phyloP scores from a whole-genome alignment of 2,797 vertebrate species.

The Ceryle rudis region DNA sequence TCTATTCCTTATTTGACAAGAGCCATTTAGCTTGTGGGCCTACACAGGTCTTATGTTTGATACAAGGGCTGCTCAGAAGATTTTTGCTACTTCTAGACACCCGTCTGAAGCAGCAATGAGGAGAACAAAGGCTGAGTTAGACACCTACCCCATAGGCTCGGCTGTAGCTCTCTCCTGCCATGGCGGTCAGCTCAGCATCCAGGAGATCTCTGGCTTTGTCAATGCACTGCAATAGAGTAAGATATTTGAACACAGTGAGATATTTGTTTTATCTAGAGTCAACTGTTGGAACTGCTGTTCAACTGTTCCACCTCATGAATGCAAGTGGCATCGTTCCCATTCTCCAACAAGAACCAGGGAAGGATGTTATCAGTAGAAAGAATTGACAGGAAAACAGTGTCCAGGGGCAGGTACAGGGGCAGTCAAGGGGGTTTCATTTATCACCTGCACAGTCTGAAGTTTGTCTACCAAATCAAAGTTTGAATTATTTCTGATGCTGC shows the following conservation, averaged over 20 bases:
- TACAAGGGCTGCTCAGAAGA: background rate
- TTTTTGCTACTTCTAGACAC: background rate
- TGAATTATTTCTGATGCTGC: background rate
- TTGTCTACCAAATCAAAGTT: background rate
- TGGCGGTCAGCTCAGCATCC: conserved; percentile 96
- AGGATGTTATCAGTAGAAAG: background rate
- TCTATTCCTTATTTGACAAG: background rate
- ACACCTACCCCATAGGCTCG: conserved; percentile 94
- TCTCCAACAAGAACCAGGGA: background rate
- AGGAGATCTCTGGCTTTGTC: conserved; percentile 98
- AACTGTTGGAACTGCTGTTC: background rate
- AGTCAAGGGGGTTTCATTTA: background rate
- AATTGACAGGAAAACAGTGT: background rate
- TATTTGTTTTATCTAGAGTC: background rate
- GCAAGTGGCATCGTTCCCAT: background rate
- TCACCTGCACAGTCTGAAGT: background rate
- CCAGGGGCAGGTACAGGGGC: background rate
- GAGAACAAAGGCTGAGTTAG: background rate
- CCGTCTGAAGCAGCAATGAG: background rate
- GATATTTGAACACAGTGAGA: background rate
- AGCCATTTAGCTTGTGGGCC: background rate
- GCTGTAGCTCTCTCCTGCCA: conserved; percentile 99
- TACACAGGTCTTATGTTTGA: background rate
- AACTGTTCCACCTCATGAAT: background rate
- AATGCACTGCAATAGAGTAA: conserved; percentile 86